Evolutionary conservation across 2,888 invertebrate species (phyloP).

Genomic region (Malachius bipustulatus): DNA sequence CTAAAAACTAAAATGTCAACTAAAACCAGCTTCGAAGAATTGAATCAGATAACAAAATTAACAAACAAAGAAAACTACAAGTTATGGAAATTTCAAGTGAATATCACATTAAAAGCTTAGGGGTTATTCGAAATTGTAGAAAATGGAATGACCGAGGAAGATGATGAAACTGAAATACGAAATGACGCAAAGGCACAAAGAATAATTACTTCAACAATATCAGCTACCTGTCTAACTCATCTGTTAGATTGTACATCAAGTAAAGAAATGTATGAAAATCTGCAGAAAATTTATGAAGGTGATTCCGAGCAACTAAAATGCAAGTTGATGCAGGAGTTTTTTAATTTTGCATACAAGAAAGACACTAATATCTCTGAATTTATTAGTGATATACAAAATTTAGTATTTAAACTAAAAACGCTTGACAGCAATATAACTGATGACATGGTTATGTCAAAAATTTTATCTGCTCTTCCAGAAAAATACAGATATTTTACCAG

Average conservation of each 20-base stretch:
- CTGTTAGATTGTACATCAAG: neutral
- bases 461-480: constrained; percentile 8
- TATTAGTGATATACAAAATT: too few species aligned
- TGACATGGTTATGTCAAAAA: too few species aligned
- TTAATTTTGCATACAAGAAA: constrained; percentile 2
- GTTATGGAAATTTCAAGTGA: constrained; percentile 7
- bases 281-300: neutral
- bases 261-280: constrained; percentile 2
- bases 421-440: too few species aligned
- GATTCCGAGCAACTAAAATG: constrained; percentile 4
- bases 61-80: constrained; percentile 6
- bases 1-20: too few species aligned
- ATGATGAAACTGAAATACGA: constrained; percentile 1
- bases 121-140: constrained; percentile 4
- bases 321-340: constrained; percentile 6
- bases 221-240: neutral
- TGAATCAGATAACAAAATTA: constrained; percentile 7
- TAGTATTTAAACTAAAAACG: too few species aligned
- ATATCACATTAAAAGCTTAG: constrained; percentile 4
- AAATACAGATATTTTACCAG: constrained; percentile 11
- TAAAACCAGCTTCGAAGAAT: too few species aligned
- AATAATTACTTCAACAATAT: neutral
- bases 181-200: constrained; percentile 2
- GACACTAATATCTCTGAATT: constrained; percentile 5
- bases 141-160: neutral